Base-by-base conservation (phyloP, 2,888 invertebrate genomes). In the Leptopterna dolabrata region DNA sequence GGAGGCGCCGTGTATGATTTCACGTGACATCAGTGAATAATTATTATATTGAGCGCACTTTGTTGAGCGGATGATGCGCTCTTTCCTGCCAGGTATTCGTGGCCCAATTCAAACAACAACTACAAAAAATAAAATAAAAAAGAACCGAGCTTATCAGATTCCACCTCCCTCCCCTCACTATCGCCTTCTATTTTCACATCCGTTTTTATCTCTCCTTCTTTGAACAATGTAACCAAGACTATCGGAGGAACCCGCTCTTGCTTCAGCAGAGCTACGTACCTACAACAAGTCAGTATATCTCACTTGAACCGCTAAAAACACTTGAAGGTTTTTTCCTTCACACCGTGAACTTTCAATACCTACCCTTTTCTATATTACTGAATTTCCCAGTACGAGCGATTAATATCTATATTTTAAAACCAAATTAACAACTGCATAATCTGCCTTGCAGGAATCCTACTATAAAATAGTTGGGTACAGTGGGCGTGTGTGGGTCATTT, bases 51-150 rank as follows among this genome's bases (percentile, higher is more conserved):
- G 63, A 63, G 19, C 24, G 19, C 63, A 19, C 24, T 63, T 63
- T 63, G 63, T 27, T 63, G 63, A 19, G 13, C 24, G 19, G 63
- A 63, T 63, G 63, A 63, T 47, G 4, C 24, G 0, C 19, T 27
- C 63, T 9, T 63, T 24, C 63, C 63, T 63, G 63, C 4, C 63
- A 24, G 63, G 63, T 63, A 63, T 63, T 63, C 24, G 24, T 78
- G 45, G 45, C 78, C 78, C 78, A 78, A 45, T 78, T 43, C 78
- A 78, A 78, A 78, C 78, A 78, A 78, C 43, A 76, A n/a, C n/a
- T n/a, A 36, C 36, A 36, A 36, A 36, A 36, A 36, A 36, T 4
- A 7, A 36, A 36, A 36, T 7, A 36, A 36, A 36, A 36, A 36
- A 36, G 7, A 2, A 78, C n/a, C 0, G 24, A 27, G 19, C 78